Base-by-base conservation (phyloP, 2,113 vertebrate genomes). In the Entomyzon cyanotis region DNA sequence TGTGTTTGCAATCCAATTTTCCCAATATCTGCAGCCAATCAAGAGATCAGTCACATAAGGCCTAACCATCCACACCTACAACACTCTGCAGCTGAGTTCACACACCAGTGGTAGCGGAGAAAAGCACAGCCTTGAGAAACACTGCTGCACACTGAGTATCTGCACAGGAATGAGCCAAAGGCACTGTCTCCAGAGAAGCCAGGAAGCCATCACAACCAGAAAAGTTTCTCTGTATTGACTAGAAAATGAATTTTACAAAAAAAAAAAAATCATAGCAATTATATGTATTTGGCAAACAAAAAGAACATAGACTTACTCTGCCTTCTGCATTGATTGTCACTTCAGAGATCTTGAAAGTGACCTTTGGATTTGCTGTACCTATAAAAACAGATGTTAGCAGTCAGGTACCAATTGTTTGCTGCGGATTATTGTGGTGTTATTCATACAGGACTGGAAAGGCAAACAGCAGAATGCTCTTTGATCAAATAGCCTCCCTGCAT, bases 301-400 rank as follows among this genome's bases (percentile, higher is more conserved):
- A 11, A 41, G 56, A 79, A 92, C 60, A 59, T 35, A 49, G 91
- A 97, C 98, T 98, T 95, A 98, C 98, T 94, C 97, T 98, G 96
- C 98, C 98, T 85, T 98, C 98, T 10, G 95, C 89, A 78, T 97
- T 97, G 92, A 98, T 88, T 33, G 93, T 97, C 92, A 98, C 98
- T 97, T 98, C 98, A 23, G 98, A 98, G 71, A 98, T 96, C 98
- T 98, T 98, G 97, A 98, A 98, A 95, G 98, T 98, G 95, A 98
- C 98, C 97, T 98, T 98, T 92, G 98, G 98, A 95, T 98, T 98
- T 94, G 98, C 97, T 65, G 98, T 98, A 79, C 98, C 98, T 98
- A 86, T 86, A 92, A 87, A 96, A 96, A 96, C n/a, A 95, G 69
- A 95, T 81, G 84, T 83, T 30, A 96, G 70, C 12, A 94, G 73